Evolutionary conservation across 2,888 invertebrate species (phyloP).

Genomic region (Aethes cnicana): DNA sequence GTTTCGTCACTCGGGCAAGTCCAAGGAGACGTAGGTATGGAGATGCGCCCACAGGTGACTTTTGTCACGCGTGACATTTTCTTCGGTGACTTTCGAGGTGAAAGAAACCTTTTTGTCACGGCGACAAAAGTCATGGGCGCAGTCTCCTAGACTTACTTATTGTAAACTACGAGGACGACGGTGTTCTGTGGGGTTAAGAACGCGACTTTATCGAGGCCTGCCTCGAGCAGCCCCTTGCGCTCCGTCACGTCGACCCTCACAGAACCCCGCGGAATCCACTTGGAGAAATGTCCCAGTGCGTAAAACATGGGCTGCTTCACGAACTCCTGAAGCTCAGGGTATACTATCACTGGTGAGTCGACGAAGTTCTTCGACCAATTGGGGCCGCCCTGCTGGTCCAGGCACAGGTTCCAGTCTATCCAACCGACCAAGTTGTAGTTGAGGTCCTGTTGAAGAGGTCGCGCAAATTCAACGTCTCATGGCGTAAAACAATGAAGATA

Average conservation of each 20-base stretch:
- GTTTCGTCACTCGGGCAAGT: too few species aligned
- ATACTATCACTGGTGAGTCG: conserved; percentile 86
- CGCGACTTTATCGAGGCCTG: conserved; percentile 41
- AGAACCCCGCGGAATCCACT: conserved; percentile 85
- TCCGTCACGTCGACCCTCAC: conserved; percentile 43
- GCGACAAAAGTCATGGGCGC: too few species aligned
- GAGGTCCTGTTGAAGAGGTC: conserved; percentile 76
- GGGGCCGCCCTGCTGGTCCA: conserved; percentile 89
- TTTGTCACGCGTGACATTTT: too few species aligned
- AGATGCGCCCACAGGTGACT: too few species aligned
- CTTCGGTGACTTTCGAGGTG: too few species aligned
- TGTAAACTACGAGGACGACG: conserved; percentile 60
- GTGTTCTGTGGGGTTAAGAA: conserved; percentile 58
- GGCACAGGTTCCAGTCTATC: conserved; percentile 93
- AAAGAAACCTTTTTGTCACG: too few species aligned
- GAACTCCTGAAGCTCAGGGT: conserved; percentile 83
- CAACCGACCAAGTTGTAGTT: conserved; percentile 89
- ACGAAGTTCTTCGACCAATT: conserved; percentile 88
- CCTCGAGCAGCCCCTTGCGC: conserved; percentile 34
- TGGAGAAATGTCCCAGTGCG: conserved; percentile 89
- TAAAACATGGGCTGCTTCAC: conserved; percentile 95
- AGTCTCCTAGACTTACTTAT: conserved; percentile 54
- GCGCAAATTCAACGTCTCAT: neutral
- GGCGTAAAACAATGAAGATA: too few species aligned
- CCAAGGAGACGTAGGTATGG: too few species aligned